Evolutionary conservation across 2,113 vertebrate species (phyloP), one percentile per base, ranked within the genome.

Genomic region (Lophius piscatorius): DNA sequence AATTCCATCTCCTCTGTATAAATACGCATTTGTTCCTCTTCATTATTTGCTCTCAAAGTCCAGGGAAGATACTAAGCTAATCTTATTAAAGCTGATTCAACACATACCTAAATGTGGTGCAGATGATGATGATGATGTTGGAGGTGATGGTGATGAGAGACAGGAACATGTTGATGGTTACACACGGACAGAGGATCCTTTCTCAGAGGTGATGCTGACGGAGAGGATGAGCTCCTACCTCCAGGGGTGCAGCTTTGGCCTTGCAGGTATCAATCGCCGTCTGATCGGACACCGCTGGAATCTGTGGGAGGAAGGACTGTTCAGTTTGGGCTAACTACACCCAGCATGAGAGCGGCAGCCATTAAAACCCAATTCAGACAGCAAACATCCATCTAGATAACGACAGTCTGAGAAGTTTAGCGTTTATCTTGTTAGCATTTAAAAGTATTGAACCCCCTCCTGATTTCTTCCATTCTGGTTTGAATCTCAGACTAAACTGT

Each of bases 211-310:
- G 49, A 54, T 44, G 55, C 4, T 14, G 52, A 17, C 41, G 38
- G 60, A 51, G 74, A 58, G 4, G 54, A 44, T n/a, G 76, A 26
- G 18, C 45, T 63, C 78, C 69, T 86, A 93, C 93, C 89, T 91
- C 82, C 0, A 62, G 73, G 1, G 42, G 78, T 3, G 63, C 49
- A 33, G 76, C 59, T 75, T 87, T 84, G 7, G 76, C 85, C 38
- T 81, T 69, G 76, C 93, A 94, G 36, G 68, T 82, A 26, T 89
- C 76, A 56, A 89, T 91, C 3, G 81, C 87, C 51, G 83, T 91
- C 72, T 92, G 90, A 45, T 93, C 91, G 0, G 82, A 85, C 0
- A 33, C 75, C 14, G 78, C 83, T 26, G 84, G 67, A 70, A 94
- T 91, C 93, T 94, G 88, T 64, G 21, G 63, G 63, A 61, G 75